phyloP scores from a whole-genome alignment of 2,797 vertebrate genomes.

The Diceros bicornis region DNA sequence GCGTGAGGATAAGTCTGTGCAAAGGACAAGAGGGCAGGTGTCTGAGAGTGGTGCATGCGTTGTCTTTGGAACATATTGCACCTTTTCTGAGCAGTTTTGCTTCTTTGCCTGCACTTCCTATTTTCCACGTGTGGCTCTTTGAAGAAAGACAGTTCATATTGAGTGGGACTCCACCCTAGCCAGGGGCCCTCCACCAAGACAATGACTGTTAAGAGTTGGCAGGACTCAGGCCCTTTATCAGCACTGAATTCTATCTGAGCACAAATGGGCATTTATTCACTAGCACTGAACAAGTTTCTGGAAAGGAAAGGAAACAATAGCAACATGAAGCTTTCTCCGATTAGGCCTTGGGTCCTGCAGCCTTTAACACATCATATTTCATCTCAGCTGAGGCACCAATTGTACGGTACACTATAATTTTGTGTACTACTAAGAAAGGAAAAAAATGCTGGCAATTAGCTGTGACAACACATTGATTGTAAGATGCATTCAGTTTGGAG shows the following conservation, averaged over 20 bases:
- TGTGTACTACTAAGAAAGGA: constrained; percentile 60
- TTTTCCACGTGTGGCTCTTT: neutral
- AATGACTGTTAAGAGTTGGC: neutral
- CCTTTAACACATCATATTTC: neutral
- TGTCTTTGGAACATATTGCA: accelerated
- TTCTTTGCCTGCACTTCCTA: neutral
- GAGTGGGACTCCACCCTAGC: neutral
- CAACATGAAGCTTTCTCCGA: neutral
- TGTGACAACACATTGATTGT: constrained; percentile 65
- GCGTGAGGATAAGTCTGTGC: neutral
- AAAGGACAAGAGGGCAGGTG: neutral
- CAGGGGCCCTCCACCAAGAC: neutral
- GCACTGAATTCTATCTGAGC: neutral
- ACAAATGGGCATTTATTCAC: neutral
- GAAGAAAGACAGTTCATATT: neutral
- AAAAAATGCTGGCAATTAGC: constrained; percentile 64
- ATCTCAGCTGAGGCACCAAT: neutral
- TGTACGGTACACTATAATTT: constrained; percentile 30
- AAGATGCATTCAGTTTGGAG: constrained; percentile 57
- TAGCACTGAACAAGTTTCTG: neutral
- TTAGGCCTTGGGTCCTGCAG: neutral
- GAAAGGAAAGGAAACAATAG: neutral
- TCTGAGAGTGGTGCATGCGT: neutral
- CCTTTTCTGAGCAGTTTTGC: neutral
- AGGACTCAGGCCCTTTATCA: neutral